phyloP scores from a whole-genome alignment of 2,113 vertebrate species.

The Melanostigma gelatinosum region DNA sequence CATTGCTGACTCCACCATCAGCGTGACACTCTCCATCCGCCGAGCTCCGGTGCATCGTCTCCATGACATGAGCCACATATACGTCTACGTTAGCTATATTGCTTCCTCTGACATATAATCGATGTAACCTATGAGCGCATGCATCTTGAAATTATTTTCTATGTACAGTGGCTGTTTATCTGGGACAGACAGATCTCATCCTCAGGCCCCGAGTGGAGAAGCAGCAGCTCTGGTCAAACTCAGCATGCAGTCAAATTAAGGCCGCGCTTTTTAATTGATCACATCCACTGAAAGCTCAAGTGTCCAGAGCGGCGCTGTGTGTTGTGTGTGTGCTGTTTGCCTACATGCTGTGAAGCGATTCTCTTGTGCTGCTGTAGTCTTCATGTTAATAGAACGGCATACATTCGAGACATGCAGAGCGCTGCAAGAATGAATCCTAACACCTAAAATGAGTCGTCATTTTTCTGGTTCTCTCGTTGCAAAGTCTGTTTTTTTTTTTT shows the following conservation, averaged over 20 bases:
- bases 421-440: too few relatives aligned
- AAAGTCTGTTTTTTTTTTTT: too few relatives aligned
- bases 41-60: neutral
- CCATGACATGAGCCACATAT: conserved; percentile 5
- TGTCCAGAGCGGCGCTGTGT: conserved; percentile 10
- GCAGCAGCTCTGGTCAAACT: conserved; percentile 60
- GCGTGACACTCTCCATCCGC: conserved; percentile 25
- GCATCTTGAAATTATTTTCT: neutral
- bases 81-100: neutral
- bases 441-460: too few relatives aligned
- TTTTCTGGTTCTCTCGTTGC: too few relatives aligned
- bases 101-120: conserved; percentile 15
- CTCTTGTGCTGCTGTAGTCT: neutral
- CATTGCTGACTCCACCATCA: conserved; percentile 44
- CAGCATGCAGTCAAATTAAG: conserved; percentile 26
- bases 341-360: neutral
- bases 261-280: conserved; percentile 37
- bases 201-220: conserved; percentile 35
- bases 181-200: conserved; percentile 40
- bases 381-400: neutral
- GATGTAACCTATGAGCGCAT: neutral
- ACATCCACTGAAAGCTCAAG: conserved; percentile 35
- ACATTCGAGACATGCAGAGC: too few relatives aligned
- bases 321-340: neutral
- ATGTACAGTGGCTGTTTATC: conserved; percentile 41